Percentiles rank a stretch among this genome's conserved stretches.
Evolutionary conservation across 1,140 invertebrate genomes (phyloP).

Genomic region (Atta texana): DNA sequence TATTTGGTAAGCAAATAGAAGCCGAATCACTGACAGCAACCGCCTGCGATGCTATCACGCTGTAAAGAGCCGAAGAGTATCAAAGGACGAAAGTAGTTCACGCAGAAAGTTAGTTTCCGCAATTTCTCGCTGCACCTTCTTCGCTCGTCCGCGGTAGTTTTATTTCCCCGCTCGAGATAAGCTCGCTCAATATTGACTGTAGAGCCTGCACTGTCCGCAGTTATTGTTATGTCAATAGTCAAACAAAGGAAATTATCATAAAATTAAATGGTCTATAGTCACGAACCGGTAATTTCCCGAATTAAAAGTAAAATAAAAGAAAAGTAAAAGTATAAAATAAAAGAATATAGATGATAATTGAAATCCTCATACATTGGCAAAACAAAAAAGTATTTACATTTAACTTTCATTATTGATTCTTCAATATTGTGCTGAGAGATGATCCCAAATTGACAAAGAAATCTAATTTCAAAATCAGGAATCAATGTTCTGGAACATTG

Average conservation of each 20-base stretch:
- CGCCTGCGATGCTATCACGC: background rate
- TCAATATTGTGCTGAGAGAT: background rate
- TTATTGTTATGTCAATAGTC: conserved; percentile 25
- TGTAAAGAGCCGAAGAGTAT: conserved; percentile 12
- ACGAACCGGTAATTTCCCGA: background rate
- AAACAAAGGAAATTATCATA: background rate
- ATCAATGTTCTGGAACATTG: background rate
- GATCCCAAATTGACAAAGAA: conserved; percentile 1
- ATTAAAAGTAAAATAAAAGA: background rate
- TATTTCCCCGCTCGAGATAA: conserved; percentile 27
- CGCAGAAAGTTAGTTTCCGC: conserved; percentile 26
- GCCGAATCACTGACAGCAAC: conserved; percentile 6
- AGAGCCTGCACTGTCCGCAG: background rate
- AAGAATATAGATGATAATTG: background rate
- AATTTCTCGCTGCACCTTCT: background rate
- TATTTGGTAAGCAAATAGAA: conserved; percentile 58
- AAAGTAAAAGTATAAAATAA: background rate
- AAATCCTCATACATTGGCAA: background rate
- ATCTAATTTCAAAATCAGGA: background rate
- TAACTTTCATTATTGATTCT: background rate
- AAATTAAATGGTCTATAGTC: background rate
- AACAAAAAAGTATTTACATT: background rate
- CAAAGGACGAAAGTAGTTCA: conserved; percentile 4
- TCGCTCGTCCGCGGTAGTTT: background rate
- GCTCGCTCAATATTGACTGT: conserved; percentile 13